Evolutionary conservation across 2,888 invertebrate species (phyloP).

Genomic region (Lydus trimaculatus): DNA sequence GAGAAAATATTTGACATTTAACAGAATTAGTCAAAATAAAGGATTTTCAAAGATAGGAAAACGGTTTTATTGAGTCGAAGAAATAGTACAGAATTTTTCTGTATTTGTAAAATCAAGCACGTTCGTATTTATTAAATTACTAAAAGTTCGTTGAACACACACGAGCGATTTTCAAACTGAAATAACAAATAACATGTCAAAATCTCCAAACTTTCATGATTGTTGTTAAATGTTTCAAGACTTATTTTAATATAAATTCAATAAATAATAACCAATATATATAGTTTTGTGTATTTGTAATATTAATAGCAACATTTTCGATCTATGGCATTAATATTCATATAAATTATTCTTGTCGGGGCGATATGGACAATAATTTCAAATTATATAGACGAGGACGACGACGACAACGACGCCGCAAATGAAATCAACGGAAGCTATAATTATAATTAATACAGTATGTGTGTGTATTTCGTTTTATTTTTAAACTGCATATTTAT

Average conservation of each 20-base stretch:
- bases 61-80: too few species aligned
- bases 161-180: not conserved
- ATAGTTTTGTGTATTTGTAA: not conserved
- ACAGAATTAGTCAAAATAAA: too few species aligned
- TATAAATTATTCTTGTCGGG: constrained; percentile 51
- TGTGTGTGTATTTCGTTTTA: not conserved
- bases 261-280: not conserved
- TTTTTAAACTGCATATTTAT: not conserved
- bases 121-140: not conserved
- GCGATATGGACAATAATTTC: constrained; percentile 57
- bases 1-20: too few species aligned
- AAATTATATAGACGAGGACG: constrained; percentile 51
- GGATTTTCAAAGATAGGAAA: too few species aligned
- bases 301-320: not conserved
- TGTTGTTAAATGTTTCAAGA: not conserved
- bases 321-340: constrained; percentile 47
- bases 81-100: too few species aligned
- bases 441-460: constrained; percentile 46
- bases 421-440: constrained; percentile 40
- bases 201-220: not conserved
- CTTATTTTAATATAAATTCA: not conserved
- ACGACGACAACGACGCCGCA: constrained; percentile 23
- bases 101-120: not conserved
- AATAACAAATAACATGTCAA: constrained; percentile 6
- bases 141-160: not conserved